Base-by-base conservation (phyloP, 1,140 invertebrate genomes). In the Venustaconcha ellipsiformis region DNA sequence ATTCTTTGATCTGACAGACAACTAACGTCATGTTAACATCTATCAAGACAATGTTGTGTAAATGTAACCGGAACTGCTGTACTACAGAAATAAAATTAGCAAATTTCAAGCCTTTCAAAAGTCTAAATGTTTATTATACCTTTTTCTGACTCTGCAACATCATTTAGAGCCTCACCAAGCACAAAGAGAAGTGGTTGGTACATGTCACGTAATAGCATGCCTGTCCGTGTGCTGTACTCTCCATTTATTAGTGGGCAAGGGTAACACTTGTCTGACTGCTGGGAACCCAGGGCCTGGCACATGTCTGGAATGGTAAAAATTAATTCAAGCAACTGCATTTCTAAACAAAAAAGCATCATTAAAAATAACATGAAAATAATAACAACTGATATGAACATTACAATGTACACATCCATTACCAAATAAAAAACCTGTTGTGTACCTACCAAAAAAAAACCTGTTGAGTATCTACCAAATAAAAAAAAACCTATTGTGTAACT, bases 151-250 rank as follows among this genome's bases (percentile, higher is more conserved):
- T 80, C 79, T 0, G 57, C 59, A 17, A 76, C 57, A 63, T 82
- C 82, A 48, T 78, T 76, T n/a, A 82, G 68, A 57, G 84, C 74
- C 63, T 86, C 84, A 57, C 82, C 77, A 55, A 86, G 76, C 37
- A 86, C 67, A 67, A 78, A 83, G 20, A 85, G 72, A 63, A 88
- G 66, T 1, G 88, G 87, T 20, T 82, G 83, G 76, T 81, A 88
- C 1, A 83, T 82, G 58, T 88, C 83, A 57, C 82, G 62, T 20
- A 88, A 71, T 23, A 87, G 67, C 78, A 82, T 83, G 12, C 84
- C 87, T 18, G 87, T 87, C n/a, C 78, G 79, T 14, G 87, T 89
- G 73, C 85, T 83, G 77, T 84, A 87, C 48, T 82, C 81, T 8
- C 82, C 85, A 58, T 81, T 76, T 18, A 71, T 80, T 17, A 88